These are phyloP conservation scores for Epinotia bilunana DNA, from an alignment of 2,888 invertebrate genomes.

Conservation along the genomic window DNA sequence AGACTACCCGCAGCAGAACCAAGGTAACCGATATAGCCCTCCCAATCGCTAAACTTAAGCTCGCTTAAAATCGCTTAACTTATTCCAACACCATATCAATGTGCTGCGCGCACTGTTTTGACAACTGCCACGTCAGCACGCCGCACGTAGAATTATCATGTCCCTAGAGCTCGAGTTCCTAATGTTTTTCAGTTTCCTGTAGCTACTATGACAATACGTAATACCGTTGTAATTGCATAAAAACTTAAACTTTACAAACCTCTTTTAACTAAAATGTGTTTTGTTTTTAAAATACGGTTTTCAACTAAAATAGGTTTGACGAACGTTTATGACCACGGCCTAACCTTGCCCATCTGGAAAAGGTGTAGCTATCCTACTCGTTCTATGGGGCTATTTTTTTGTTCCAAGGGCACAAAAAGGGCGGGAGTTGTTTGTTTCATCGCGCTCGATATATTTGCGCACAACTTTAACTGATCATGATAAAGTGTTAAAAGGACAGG, in stretches of 20 bases:
- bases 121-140: no score
- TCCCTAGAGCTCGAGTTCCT: background rate
- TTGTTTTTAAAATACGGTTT: no score
- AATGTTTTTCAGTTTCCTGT: background rate
- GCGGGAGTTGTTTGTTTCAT: slow-evolving; percentile 23
- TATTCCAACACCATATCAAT: no score
- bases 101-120: no score
- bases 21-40: no score
- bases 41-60: no score
- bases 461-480: slow-evolving; percentile 23
- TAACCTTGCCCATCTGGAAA: background rate
- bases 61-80: no score
- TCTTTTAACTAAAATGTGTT: background rate
- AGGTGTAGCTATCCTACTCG: slow-evolving; percentile 1
- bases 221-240: no score
- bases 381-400: slow-evolving; percentile 18
- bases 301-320: no score
- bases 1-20: no score
- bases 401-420: slow-evolving; percentile 32
- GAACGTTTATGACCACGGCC: background rate
- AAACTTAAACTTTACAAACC: background rate
- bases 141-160: background rate
- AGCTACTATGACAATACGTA: no score
- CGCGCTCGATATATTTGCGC: slow-evolving; percentile 29
- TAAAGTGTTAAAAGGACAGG: slow-evolving; percentile 1